A percentile compares a stretch with the other conserved stretches of the same genome.
These are phyloP conservation scores for Montifringilla adamsi DNA, from an alignment of 2,113 vertebrate genomes.

Conservation along the genomic window DNA sequence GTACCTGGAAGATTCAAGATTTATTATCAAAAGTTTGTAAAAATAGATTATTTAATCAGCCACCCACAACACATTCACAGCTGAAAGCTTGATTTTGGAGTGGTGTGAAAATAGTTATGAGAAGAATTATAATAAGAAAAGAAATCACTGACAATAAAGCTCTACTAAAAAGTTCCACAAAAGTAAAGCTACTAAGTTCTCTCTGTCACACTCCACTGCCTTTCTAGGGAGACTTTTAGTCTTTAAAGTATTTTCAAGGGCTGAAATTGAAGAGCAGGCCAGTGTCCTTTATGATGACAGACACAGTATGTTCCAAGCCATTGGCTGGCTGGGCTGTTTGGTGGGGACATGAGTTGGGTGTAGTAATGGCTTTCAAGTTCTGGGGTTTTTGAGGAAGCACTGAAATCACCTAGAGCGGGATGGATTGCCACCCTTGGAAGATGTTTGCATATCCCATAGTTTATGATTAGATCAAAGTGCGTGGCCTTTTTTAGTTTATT, in stretches of 20 bases:
- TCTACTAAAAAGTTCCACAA: background rate
- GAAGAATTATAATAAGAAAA: background rate
- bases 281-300: background rate
- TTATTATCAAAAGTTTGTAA: background rate
- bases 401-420: background rate
- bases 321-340: rapidly evolving
- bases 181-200: background rate
- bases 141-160: background rate
- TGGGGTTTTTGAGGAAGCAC: background rate
- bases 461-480: background rate
- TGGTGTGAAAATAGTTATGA: background rate
- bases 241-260: background rate
- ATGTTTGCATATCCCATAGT: background rate
- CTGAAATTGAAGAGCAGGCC: background rate
- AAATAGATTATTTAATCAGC: background rate
- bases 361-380: background rate
- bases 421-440: background rate
- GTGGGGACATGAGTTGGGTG: rapidly evolving
- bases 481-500: background rate
- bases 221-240: background rate
- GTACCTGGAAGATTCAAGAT: background rate
- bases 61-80: background rate
- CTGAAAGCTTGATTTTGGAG: background rate
- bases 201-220: background rate
- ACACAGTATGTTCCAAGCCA: background rate